Conservation (phyloP, 2,888 invertebrate species). For the Thelaira solivaga region DNA sequence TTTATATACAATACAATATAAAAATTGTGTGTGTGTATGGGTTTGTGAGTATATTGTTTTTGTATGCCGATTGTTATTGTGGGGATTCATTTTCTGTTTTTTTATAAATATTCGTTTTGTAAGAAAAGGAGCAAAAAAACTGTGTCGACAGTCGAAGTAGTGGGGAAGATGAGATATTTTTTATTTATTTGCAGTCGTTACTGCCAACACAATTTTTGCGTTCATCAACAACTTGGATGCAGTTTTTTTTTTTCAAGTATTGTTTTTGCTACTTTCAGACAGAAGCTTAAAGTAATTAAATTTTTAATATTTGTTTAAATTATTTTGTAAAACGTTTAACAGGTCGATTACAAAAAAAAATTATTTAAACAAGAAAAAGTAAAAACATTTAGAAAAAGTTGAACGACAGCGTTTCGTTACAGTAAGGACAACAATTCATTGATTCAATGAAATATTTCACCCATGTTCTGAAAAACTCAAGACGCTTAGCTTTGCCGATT, state of each 20-base stretch:
- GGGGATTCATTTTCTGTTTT: background rate
- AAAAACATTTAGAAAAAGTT: no score
- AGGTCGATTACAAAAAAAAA: no score
- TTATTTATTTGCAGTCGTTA: conserved; percentile 14
- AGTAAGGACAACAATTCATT: no score
- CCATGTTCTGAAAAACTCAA: no score
- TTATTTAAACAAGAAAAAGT: no score
- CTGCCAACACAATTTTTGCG: conserved; percentile 51
- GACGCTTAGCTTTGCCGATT: no score
- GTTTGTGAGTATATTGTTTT: background rate
- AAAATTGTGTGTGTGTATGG: background rate
- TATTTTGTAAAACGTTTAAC: background rate
- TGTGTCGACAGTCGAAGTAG: background rate
- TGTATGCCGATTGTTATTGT: background rate
- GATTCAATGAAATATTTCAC: no score
- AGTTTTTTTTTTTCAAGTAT: background rate
- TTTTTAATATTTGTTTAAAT: background rate
- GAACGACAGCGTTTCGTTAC: no score
- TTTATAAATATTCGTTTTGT: background rate
- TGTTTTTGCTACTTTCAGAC: background rate
- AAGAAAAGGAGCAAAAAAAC: background rate
- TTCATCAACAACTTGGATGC: conserved; percentile 45
- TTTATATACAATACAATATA: conserved; percentile 20
- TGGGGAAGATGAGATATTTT: background rate
- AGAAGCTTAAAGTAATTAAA: background rate